phyloP scores from a whole-genome alignment of 2,113 vertebrate genomes.

The Daboia siamensis region DNA sequence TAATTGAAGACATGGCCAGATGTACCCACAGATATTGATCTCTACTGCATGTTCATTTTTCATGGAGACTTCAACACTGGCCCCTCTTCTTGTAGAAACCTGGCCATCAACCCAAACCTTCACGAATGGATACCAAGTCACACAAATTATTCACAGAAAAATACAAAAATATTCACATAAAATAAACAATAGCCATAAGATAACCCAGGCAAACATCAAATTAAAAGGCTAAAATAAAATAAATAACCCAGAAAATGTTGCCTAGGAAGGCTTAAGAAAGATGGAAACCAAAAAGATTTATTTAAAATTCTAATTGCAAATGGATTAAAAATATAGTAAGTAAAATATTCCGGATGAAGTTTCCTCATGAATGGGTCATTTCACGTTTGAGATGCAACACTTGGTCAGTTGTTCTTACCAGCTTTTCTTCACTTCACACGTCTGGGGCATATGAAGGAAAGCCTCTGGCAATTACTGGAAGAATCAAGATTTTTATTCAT shows the following conservation, averaged over 20 bases:
- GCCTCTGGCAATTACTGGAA: not conserved
- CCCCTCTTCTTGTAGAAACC: not conserved
- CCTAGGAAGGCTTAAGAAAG: not conserved
- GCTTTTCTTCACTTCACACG: not conserved
- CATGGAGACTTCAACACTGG: not conserved
- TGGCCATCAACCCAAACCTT: not conserved
- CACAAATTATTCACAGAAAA: not conserved
- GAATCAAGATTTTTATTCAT: not conserved
- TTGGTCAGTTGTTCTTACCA: not conserved
- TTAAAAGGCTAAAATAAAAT: not conserved
- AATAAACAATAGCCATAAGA: not conserved
- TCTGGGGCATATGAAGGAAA: not conserved
- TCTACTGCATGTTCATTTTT: not conserved
- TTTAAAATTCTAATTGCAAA: not conserved
- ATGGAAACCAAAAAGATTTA: not conserved
- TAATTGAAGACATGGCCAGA: not conserved
- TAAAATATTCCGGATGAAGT: not conserved
- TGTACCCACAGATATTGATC: not conserved
- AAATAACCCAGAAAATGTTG: not conserved
- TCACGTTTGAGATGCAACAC: not conserved
- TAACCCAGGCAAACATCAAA: not conserved
- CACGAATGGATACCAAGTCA: accelerated
- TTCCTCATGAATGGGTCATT: not conserved
- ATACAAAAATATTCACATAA: not conserved
- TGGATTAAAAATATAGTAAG: not conserved